These are phyloP conservation scores for Phortica variegata DNA, from an alignment of 1,140 invertebrate species.

Conservation along the genomic window DNA sequence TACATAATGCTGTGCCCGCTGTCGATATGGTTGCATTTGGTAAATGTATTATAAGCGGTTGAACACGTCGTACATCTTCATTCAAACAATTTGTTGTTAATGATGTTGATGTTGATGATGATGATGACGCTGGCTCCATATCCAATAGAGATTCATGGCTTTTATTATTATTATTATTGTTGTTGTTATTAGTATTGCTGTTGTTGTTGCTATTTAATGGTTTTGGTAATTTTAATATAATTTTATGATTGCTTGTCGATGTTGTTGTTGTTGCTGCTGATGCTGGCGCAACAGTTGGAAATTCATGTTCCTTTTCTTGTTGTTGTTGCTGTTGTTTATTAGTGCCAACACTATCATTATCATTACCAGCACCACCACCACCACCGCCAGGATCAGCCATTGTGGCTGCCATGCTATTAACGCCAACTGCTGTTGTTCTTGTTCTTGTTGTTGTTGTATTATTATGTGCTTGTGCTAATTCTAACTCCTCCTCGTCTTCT, in stretches of 20 bases:
- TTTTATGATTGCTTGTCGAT: constrained; percentile 30
- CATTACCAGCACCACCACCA: too few species aligned
- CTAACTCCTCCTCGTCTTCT: too few species aligned
- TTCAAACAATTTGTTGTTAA: neutral
- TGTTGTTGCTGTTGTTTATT: constrained; percentile 4
- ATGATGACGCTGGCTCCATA: constrained; percentile 18
- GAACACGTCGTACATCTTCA: constrained; percentile 5
- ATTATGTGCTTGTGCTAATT: too few species aligned
- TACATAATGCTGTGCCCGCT: constrained; percentile 9
- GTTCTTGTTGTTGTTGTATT: too few species aligned
- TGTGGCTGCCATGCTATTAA: too few species aligned
- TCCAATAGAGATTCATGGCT: constrained; percentile 40
- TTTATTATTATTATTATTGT: constrained; percentile 39
- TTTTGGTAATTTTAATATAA: constrained; percentile 48
- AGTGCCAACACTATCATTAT: too few species aligned
- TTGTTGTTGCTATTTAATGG: constrained; percentile 16
- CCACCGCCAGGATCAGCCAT: too few species aligned
- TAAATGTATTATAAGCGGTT: constrained; percentile 3
- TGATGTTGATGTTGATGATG: constrained; percentile 4
- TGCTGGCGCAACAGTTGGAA: too few species aligned
- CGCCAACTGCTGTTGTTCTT: too few species aligned
- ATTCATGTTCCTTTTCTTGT: constrained; percentile 1
- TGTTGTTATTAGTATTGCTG: constrained; percentile 31
- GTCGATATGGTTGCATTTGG: neutral
- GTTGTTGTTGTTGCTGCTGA: constrained; percentile 9